Conservation (phyloP, 2,797 vertebrate species). For the Astyanax mexicanus region DNA sequence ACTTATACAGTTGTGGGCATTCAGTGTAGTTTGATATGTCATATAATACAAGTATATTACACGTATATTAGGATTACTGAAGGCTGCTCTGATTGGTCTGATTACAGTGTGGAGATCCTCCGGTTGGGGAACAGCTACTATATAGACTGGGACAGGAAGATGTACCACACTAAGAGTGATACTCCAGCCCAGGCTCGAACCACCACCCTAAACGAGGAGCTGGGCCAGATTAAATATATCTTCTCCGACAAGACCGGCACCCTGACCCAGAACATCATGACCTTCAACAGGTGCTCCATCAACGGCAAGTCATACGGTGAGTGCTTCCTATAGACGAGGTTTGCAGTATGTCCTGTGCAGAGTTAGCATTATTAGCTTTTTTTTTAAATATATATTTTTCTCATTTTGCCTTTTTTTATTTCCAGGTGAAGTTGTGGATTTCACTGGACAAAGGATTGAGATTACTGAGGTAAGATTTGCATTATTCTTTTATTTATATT, state of each 20-base stretch:
- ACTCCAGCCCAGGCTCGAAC: slow-evolving; percentile 89
- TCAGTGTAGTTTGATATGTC: too few relatives aligned
- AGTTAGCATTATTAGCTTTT: too few relatives aligned
- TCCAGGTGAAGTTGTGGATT: slow-evolving; percentile 82
- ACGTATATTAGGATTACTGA: too few relatives aligned
- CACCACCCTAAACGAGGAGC: slow-evolving; percentile 93
- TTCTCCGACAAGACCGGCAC: slow-evolving; percentile 98
- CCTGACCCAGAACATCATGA: slow-evolving; percentile 96
- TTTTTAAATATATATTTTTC: too few relatives aligned
- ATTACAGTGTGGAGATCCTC: slow-evolving; percentile 90
- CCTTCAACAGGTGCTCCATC: slow-evolving; percentile 93
- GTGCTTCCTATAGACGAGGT: too few relatives aligned
- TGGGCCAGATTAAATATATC: slow-evolving; percentile 94
- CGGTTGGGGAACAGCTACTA: slow-evolving; percentile 93
- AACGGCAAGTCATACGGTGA: slow-evolving; percentile 87
- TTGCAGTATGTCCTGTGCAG: too few relatives aligned
- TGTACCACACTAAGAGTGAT: slow-evolving; percentile 87
- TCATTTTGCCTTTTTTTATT: background rate
- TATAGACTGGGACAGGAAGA: slow-evolving; percentile 95
- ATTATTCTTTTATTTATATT: too few relatives aligned
- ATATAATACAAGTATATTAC: too few relatives aligned
- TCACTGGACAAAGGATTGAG: slow-evolving; percentile 77
- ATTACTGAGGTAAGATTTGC: slow-evolving; percentile 78
- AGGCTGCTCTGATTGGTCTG: too few relatives aligned
- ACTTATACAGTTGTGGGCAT: too few relatives aligned